These are phyloP conservation scores for Oscheius onirici DNA, from an alignment of 2,888 invertebrate genomes.

Conservation along the genomic window DNA sequence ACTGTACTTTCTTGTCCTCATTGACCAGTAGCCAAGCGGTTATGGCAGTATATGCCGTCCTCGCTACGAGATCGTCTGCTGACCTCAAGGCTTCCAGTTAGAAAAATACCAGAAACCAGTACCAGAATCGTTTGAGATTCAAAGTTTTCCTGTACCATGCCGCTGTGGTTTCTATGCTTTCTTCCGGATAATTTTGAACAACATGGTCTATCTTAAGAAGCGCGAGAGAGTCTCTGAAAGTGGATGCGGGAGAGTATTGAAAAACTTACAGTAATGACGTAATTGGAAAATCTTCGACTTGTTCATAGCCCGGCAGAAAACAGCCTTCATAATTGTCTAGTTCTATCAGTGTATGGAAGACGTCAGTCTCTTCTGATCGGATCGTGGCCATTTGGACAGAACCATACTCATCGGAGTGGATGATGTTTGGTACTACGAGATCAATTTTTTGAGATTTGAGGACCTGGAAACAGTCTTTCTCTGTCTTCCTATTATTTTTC, in stretches of 20 bases:
- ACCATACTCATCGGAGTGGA: not conserved
- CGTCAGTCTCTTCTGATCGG: conserved; percentile 38
- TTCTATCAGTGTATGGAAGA: conserved; percentile 72
- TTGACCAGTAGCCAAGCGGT: conserved; percentile 97
- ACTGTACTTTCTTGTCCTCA: conserved; percentile 79
- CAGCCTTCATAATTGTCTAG: conserved; percentile 81
- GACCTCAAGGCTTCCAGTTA: conserved; percentile 79
- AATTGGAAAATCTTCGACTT: conserved; percentile 47
- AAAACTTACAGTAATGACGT: conserved; percentile 46
- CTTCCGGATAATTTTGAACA: conserved; percentile 94
- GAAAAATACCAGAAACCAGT: not conserved
- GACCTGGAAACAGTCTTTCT: not conserved
- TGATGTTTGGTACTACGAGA: not conserved
- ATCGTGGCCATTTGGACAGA: not conserved
- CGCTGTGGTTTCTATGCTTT: conserved; percentile 83
- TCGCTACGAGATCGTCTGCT: conserved; percentile 92
- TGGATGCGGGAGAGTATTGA: not conserved
- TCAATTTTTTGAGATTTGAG: conserved; percentile 3
- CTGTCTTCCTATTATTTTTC: not conserved
- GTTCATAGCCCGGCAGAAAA: conserved; percentile 85
- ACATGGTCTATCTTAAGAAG: conserved; percentile 92
- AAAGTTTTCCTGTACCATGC: conserved; percentile 78
- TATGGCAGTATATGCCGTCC: conserved; percentile 92
- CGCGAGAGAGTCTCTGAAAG: conserved; percentile 76
- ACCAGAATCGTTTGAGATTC: conserved; percentile 75